Percentiles rank a stretch among this genome's conserved stretches.
Evolutionary conservation across 2,888 invertebrate genomes (phyloP).

Genomic region (Asteroscopus sphinx): DNA sequence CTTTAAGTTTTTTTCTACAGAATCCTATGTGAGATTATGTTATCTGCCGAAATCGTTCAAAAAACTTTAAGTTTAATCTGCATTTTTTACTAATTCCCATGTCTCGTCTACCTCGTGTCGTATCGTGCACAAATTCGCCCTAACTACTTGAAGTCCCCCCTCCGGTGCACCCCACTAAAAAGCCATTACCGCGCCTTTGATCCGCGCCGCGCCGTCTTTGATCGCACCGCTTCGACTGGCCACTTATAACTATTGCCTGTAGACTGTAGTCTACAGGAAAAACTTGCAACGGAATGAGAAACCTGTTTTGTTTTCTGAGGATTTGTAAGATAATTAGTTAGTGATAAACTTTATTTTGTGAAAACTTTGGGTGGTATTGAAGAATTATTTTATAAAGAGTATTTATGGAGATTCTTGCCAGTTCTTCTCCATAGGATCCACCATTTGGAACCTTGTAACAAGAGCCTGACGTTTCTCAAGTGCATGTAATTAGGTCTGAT

Average conservation of each 20-base stretch:
- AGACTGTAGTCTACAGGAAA: slow-evolving; percentile 56
- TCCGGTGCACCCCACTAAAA: slow-evolving; percentile 75
- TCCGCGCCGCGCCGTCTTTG: slow-evolving; percentile 79
- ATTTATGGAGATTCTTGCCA: too few relatives aligned
- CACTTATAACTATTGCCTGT: slow-evolving; percentile 79
- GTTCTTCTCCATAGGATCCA: too few relatives aligned
- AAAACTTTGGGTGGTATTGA: background rate
- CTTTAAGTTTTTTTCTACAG: too few relatives aligned
- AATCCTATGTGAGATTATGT: too few relatives aligned
- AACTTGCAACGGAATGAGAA: slow-evolving; percentile 36
- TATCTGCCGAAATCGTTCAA: too few relatives aligned
- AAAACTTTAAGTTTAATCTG: background rate
- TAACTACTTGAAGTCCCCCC: slow-evolving; percentile 72
- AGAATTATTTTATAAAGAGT: too few relatives aligned
- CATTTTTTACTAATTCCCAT: background rate
- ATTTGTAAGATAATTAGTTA: slow-evolving; percentile 17
- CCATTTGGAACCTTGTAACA: too few relatives aligned
- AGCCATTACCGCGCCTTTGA: slow-evolving; percentile 86
- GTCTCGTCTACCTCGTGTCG: slow-evolving; percentile 44
- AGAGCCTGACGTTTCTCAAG: too few relatives aligned
- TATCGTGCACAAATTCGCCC: slow-evolving; percentile 61
- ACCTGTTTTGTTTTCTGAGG: slow-evolving; percentile 30
- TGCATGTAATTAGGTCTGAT: too few relatives aligned
- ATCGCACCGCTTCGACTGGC: slow-evolving; percentile 82
- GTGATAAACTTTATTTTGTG: background rate